phyloP scores from a whole-genome alignment of 2,113 vertebrate species.

The Hippocampus mohnikei region DNA sequence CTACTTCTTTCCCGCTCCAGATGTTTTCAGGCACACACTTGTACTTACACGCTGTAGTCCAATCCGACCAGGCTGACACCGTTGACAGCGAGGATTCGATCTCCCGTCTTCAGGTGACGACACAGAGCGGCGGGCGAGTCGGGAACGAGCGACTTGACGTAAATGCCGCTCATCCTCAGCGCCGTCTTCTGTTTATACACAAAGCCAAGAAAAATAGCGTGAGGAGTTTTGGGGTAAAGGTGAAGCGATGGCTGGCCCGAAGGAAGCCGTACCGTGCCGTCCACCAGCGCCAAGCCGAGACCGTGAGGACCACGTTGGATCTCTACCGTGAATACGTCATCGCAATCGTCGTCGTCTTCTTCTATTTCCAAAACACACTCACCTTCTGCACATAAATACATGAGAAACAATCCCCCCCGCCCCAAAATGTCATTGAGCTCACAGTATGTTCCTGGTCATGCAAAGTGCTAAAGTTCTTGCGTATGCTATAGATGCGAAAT shows the following conservation, averaged over 20 bases:
- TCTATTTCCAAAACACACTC: not conserved
- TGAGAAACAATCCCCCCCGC: no score
- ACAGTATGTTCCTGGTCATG: no score
- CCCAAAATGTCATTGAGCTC: no score
- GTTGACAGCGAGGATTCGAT: slow-evolving; percentile 77
- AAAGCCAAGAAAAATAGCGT: not conserved
- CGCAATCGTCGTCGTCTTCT: slow-evolving; percentile 39
- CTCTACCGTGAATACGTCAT: slow-evolving; percentile 75
- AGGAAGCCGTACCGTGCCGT: slow-evolving; percentile 63
- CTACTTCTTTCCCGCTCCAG: not conserved
- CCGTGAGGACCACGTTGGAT: slow-evolving; percentile 70
- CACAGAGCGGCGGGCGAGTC: slow-evolving; percentile 70
- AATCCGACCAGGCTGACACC: slow-evolving; percentile 74
- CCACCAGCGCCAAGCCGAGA: slow-evolving; percentile 75
- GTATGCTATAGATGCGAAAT: slow-evolving; percentile 14
- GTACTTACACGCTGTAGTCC: slow-evolving; percentile 70
- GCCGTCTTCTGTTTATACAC: slow-evolving; percentile 66
- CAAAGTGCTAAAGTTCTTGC: no score
- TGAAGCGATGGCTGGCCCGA: not conserved
- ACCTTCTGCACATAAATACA: not conserved
- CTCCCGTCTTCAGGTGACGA: slow-evolving; percentile 63
- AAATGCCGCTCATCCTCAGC: slow-evolving; percentile 72
- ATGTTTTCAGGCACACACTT: not conserved
- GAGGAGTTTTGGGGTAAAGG: not conserved
- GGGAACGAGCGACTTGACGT: slow-evolving; percentile 75